Percentiles rank a stretch among this genome's conserved stretches.
Evolutionary conservation across 2,113 vertebrate species (phyloP).

Genomic region (Eurypyga helias): DNA sequence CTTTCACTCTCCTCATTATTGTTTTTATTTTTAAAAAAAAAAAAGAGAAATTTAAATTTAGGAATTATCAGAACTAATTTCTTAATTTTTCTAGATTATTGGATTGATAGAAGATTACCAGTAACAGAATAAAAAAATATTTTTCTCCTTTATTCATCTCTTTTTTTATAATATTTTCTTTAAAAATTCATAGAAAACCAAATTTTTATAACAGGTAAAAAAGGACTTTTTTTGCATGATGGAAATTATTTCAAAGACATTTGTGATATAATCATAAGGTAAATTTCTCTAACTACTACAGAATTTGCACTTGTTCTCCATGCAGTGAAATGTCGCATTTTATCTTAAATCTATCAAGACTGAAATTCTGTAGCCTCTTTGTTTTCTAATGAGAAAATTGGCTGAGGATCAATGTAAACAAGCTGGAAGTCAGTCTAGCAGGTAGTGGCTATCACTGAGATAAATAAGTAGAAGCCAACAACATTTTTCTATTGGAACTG

Average conservation of each 20-base stretch:
- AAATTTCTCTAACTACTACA: neutral
- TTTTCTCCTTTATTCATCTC: neutral
- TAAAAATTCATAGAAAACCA: accelerated
- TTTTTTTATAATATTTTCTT: neutral
- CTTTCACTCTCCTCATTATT: neutral
- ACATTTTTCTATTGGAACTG: neutral
- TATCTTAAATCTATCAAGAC: neutral
- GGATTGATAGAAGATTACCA: neutral
- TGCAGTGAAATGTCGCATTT: neutral
- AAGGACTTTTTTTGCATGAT: neutral
- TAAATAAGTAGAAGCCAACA: neutral
- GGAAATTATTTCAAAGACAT: neutral
- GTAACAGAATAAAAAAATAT: neutral
- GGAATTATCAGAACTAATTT: neutral
- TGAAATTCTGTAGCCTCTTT: neutral
- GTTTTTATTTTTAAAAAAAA: neutral
- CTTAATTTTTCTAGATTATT: neutral
- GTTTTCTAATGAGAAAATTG: neutral
- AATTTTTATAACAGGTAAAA: neutral
- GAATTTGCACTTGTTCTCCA: neutral
- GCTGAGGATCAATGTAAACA: neutral
- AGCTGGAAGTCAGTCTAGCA: neutral
- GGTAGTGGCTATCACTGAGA: neutral
- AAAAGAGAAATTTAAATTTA: neutral
- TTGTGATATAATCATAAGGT: neutral